Percentiles rank a stretch among this genome's conserved stretches.
Evolutionary conservation across 2,113 vertebrate genomes (phyloP).

Genomic region (Loxodonta africana): DNA sequence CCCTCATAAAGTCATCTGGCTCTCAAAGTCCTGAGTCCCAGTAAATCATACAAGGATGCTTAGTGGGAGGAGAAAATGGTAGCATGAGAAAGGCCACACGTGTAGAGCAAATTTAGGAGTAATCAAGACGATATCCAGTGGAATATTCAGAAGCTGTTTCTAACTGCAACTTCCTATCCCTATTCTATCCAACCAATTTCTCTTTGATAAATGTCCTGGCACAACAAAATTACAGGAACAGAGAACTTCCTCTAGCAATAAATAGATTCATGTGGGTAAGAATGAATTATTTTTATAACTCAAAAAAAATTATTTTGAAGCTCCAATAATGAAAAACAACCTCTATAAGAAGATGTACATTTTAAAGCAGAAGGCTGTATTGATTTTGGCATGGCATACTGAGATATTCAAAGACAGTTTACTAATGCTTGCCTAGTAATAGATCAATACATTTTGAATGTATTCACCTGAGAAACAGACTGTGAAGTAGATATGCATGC

Average conservation of each 20-base stretch:
- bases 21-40: not conserved
- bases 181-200: fast-evolving
- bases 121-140: not conserved
- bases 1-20: not conserved
- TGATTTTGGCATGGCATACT: conserved; percentile 61
- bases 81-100: not conserved
- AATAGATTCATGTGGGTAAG: not conserved
- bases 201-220: not conserved
- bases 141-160: not conserved
- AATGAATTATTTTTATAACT: not conserved
- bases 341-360: not conserved
- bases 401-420: conserved; percentile 58
- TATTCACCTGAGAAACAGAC: conserved; percentile 47
- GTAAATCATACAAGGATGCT: not conserved
- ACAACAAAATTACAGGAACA: not conserved
- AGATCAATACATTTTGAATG: conserved; percentile 58
- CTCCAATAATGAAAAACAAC: not conserved
- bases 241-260: not conserved
- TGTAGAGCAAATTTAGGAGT: not conserved
- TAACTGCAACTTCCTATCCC: fast-evolving
- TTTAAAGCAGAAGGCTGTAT: conserved; percentile 51
- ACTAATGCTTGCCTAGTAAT: not conserved
- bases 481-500: conserved; percentile 50
- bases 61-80: not conserved
- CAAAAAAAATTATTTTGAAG: not conserved